These are phyloP conservation scores for Hirudinaria manillensis DNA, from an alignment of 2,888 invertebrate genomes.

Conservation along the genomic window DNA sequence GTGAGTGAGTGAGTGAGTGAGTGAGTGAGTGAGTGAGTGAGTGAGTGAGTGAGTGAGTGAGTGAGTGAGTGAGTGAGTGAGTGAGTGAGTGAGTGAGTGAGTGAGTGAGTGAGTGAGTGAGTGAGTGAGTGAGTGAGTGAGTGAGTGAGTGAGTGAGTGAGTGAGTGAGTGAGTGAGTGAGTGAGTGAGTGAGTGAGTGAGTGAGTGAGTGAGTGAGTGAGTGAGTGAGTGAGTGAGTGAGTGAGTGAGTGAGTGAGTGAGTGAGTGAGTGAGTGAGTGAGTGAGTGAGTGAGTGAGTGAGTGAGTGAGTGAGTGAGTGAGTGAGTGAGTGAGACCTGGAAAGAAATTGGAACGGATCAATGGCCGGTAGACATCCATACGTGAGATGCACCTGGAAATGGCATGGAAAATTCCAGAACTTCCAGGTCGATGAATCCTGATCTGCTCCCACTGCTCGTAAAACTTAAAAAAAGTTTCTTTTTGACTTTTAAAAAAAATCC, in stretches of 20 bases:
- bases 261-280: slow-evolving; percentile 35
- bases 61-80: slow-evolving; percentile 6
- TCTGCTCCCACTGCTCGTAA: no score
- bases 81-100: slow-evolving; percentile 17
- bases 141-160: slow-evolving; percentile 8
- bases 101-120: slow-evolving; percentile 18
- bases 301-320: slow-evolving; percentile 34
- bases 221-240: slow-evolving; percentile 19
- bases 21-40: background rate
- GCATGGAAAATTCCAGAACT: no score
- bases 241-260: slow-evolving; percentile 36
- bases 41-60: slow-evolving; percentile 5
- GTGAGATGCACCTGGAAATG: no score
- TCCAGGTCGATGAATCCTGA: no score
- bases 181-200: slow-evolving; percentile 14
- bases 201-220: slow-evolving; percentile 13
- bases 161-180: slow-evolving; percentile 6
- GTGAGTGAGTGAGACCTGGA: slow-evolving; percentile 28
- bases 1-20: background rate
- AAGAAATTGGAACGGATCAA: no score
- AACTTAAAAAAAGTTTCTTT: no score
- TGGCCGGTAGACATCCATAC: no score
- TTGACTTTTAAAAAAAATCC: no score
- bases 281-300: slow-evolving; percentile 34
- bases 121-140: slow-evolving; percentile 20